These are phyloP conservation scores for Manacus vitellinus DNA, from an alignment of 2,113 vertebrate genomes.

Conservation along the genomic window DNA sequence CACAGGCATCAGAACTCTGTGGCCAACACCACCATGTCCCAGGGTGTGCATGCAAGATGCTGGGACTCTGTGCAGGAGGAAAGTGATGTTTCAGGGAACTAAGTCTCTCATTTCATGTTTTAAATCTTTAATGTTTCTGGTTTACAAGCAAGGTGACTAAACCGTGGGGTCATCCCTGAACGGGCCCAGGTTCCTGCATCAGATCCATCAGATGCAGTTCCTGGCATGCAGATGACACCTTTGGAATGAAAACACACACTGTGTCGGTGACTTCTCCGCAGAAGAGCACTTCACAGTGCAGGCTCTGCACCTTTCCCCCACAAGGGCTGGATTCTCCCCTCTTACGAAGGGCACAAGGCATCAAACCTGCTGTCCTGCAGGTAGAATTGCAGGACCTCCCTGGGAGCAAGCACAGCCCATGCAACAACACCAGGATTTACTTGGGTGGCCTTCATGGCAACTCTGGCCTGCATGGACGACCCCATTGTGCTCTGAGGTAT, in stretches of 20 bases:
- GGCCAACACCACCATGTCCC: not conserved
- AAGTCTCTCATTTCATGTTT: not conserved
- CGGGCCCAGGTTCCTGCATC: not conserved
- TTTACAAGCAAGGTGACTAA: not conserved
- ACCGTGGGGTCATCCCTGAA: not conserved
- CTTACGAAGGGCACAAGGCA: not conserved
- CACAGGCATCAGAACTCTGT: not conserved
- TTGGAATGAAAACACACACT: not conserved
- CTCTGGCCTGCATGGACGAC: not conserved
- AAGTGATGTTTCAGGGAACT: not conserved
- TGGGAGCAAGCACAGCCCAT: not conserved
- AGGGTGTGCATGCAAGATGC: not conserved
- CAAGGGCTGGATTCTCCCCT: not conserved
- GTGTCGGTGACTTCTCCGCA: not conserved
- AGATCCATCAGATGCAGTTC: not conserved
- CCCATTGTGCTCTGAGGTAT: fast-evolving
- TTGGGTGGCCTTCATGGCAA: not conserved
- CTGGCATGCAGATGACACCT: not conserved
- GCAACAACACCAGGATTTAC: not conserved
- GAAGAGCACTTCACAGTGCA: not conserved
- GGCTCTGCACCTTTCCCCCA: not conserved
- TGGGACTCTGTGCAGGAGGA: not conserved
- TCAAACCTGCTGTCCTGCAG: not conserved
- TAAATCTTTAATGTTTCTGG: not conserved
- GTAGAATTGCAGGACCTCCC: not conserved